These are phyloP conservation scores for Calyptommatus sinebrachiatus DNA, from an alignment of 2,113 vertebrate genomes.

Conservation along the genomic window DNA sequence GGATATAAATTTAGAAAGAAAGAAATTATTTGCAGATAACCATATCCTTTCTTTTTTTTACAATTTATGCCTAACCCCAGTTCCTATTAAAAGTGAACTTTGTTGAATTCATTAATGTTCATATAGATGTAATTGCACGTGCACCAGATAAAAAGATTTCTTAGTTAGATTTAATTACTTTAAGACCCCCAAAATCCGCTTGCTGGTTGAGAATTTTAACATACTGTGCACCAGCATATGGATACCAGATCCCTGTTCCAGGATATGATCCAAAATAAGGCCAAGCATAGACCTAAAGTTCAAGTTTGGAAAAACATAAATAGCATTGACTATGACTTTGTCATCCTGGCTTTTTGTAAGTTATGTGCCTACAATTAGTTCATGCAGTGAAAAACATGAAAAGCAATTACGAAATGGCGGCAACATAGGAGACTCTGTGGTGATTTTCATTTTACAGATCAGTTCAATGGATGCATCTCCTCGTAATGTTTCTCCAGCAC, in stretches of 20 bases:
- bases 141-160: neutral
- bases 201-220: too few species aligned
- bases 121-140: too few species aligned
- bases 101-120: too few species aligned
- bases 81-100: neutral
- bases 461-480: slow-evolving; percentile 87
- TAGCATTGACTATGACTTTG: neutral
- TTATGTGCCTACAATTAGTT: neutral
- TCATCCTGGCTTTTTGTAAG: neutral
- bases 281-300: too few species aligned
- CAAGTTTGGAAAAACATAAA: neutral
- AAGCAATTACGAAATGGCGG: neutral
- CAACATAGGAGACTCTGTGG: fast-evolving
- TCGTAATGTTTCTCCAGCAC: slow-evolving; percentile 88
- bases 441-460: slow-evolving; percentile 71
- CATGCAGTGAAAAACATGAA: neutral
- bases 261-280: too few species aligned
- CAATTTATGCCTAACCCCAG: neutral
- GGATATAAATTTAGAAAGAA: too few species aligned
- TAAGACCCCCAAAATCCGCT: neutral
- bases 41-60: neutral
- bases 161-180: neutral
- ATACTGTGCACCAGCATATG: too few species aligned
- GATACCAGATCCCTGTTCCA: too few species aligned
- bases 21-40: neutral